Percentiles rank a stretch among this genome's conserved stretches.
Evolutionary conservation across 2,888 invertebrate species (phyloP).

Genomic region (Hermaeophaga mercurialis): DNA sequence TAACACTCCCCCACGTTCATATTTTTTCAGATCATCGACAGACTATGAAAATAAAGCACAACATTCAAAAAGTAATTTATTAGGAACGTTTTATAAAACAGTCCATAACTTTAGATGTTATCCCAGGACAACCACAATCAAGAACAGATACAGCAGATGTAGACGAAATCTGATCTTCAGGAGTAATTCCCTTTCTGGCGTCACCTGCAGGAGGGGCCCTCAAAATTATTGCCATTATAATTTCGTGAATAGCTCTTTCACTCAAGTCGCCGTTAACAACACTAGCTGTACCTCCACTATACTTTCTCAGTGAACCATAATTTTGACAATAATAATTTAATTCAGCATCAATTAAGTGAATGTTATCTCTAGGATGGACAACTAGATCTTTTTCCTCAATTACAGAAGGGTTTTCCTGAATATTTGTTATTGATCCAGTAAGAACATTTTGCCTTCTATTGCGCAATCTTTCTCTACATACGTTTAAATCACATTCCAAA

Average conservation of each 20-base stretch:
- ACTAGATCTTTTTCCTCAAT: slow-evolving; percentile 43
- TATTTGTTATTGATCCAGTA: slow-evolving; percentile 48
- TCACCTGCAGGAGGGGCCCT: slow-evolving; percentile 42
- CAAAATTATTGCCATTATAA: slow-evolving; percentile 42
- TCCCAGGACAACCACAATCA: slow-evolving; percentile 29
- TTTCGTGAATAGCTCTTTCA: slow-evolving; percentile 42
- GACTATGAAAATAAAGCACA: no score
- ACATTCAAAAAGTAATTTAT: no score
- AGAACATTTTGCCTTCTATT: slow-evolving; percentile 47
- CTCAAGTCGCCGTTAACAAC: slow-evolving; percentile 53
- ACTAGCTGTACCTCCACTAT: slow-evolving; percentile 52
- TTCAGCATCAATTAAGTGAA: slow-evolving; percentile 51
- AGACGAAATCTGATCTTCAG: slow-evolving; percentile 16
- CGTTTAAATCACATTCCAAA: slow-evolving; percentile 53
- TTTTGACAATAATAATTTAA: slow-evolving; percentile 53
- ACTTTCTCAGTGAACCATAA: slow-evolving; percentile 53
- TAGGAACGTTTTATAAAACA: slow-evolving; percentile 22
- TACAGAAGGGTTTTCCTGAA: slow-evolving; percentile 38
- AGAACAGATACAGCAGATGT: slow-evolving; percentile 19
- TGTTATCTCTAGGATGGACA: slow-evolving; percentile 51
- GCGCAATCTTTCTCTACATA: slow-evolving; percentile 51
- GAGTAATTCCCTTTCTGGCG: slow-evolving; percentile 28
- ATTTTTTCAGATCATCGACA: no score
- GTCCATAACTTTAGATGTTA: slow-evolving; percentile 32
- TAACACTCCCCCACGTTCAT: no score